Conservation (phyloP, 2,113 vertebrate genomes). For the Chitala chitala region DNA sequence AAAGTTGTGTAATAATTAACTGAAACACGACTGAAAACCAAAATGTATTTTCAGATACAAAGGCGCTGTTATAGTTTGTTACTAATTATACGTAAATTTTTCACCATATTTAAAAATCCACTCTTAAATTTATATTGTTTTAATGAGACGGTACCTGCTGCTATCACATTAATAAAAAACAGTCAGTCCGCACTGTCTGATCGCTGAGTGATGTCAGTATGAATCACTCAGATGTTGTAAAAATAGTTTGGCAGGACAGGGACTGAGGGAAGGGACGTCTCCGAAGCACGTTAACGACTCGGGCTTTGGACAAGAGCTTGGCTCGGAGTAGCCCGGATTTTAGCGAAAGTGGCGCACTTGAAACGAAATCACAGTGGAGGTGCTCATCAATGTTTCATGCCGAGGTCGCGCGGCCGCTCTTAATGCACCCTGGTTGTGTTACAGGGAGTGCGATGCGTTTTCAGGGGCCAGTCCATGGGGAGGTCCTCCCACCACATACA, state of each 20-base stretch:
- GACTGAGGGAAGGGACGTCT: not conserved
- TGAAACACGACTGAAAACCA: no score
- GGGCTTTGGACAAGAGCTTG: not conserved
- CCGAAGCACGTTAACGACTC: not conserved
- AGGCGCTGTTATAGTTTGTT: no score
- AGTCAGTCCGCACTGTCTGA: no score
- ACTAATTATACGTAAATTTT: no score
- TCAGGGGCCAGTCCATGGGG: not conserved
- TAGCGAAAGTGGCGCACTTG: not conserved
- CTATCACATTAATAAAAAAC: no score
- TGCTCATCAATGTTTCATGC: slow-evolving; percentile 18
- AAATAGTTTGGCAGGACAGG: not conserved
- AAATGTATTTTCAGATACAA: no score
- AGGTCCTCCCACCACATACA: not conserved
- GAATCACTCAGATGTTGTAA: no score
- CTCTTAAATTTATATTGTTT: no score
- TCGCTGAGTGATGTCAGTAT: no score
- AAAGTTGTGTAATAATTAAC: no score
- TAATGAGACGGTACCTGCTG: no score
- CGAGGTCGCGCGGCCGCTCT: not conserved
- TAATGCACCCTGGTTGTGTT: slow-evolving; percentile 12
- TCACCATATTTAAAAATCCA: no score
- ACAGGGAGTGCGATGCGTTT: not conserved
- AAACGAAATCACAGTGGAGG: not conserved
- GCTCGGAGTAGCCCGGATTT: not conserved